phyloP scores from a whole-genome alignment of 2,888 invertebrate genomes.

The Eupeodes latifasciatus region DNA sequence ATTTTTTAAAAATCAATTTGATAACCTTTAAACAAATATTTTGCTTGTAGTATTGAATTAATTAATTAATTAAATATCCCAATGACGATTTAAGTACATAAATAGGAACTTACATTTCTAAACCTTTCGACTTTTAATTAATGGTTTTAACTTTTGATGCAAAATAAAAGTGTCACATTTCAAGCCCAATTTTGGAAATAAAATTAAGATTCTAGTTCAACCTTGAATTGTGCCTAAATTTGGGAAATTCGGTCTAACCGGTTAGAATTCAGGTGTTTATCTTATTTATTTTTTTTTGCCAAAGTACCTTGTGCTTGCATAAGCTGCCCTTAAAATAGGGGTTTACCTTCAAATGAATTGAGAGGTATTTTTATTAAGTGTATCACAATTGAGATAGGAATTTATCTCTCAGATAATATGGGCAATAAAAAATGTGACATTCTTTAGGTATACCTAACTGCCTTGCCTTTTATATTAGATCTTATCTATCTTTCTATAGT shows the following conservation, averaged over 20 bases:
- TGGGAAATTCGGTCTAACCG: not conserved
- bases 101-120: too few species aligned
- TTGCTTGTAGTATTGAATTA: too few species aligned
- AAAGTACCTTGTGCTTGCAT: not conserved
- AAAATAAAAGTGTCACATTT: too few species aligned
- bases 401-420: not conserved
- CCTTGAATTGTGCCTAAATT: not conserved
- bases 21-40: too few species aligned
- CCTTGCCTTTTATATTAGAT: slow-evolving; percentile 17
- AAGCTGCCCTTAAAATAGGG: not conserved
- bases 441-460: not conserved
- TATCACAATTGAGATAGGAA: not conserved
- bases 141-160: too few species aligned
- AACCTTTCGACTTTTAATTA: too few species aligned
- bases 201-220: not conserved
- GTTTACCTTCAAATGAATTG: not conserved
- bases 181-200: too few species aligned
- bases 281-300: not conserved
- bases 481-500: not conserved
- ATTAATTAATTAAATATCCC: too few species aligned
- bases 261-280: not conserved
- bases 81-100: too few species aligned
- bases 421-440: slow-evolving; percentile 6
- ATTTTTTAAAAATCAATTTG: too few species aligned
- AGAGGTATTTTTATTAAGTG: not conserved